Base-by-base conservation (phyloP, 1,140 invertebrate species). In the Babylonia areolata region DNA sequence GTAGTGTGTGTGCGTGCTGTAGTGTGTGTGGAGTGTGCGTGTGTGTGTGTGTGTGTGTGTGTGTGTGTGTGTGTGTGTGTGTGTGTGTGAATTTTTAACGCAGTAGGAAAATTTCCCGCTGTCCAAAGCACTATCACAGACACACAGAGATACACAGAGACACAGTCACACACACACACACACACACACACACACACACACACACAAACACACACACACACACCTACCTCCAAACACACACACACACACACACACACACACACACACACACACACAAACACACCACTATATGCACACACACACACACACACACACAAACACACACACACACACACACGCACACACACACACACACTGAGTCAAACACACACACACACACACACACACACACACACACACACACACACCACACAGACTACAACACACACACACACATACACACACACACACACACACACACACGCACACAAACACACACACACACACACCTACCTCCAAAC, bases 331-430 rank as follows among this genome's bases (percentile, higher is more conserved):
- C 20, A 69, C 58, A 69, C 58, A 31, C 58, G 23, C 58, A 23
- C 3, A 31, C 58, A 23, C 20, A 69, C 58, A 23, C 58, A 69
- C n/a, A 69, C 58, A 69, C 58, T 11, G 3, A 31, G 6, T 3
- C 58, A 69, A 69, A n/a, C n/a, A n/a, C n/a, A n/a, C 64, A 69
- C 64, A 69, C 64, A 69, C 64, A 69, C 64, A 69, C 64, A 69
- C 64, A 69, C 64, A 69, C 64, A 69, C 64, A 69, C 64, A 69
- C 64, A 69, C 64, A 28, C 64, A 69, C n/a, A 69, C 64, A 69
- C n/a, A n/a, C n/a, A n/a, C n/a, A n/a, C n/a, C n/a, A n/a, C n/a
- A n/a, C n/a, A n/a, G n/a, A n/a, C n/a, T n/a, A n/a, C n/a, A n/a
- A n/a, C n/a, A n/a, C n/a, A n/a, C n/a, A n/a, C n/a, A n/a, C n/a